A percentile compares a stretch with the other conserved stretches of the same genome.
phyloP scores from a whole-genome alignment of 2,113 vertebrate genomes.

The Chrysochloris asiatica region DNA sequence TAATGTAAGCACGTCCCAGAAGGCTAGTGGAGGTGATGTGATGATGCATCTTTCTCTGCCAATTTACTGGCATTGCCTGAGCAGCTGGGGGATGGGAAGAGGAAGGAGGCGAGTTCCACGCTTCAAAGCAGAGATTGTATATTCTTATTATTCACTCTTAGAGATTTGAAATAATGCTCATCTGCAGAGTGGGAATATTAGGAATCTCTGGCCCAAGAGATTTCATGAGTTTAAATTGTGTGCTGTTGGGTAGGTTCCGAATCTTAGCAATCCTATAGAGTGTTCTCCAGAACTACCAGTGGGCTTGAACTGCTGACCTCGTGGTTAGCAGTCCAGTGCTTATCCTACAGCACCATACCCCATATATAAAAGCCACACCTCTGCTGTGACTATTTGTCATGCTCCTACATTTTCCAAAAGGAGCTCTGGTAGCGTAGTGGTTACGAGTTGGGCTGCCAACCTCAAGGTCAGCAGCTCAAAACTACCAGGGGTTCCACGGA shows the following conservation, averaged over 20 bases:
- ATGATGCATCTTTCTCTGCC: slow-evolving; percentile 28
- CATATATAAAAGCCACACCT: neutral
- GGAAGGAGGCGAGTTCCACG: neutral
- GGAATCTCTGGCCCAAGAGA: too few relatives aligned
- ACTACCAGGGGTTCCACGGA: too few relatives aligned
- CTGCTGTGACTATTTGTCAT: neutral
- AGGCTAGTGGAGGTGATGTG: slow-evolving; percentile 38
- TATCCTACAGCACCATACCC: too few relatives aligned
- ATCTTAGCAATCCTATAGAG: too few relatives aligned
- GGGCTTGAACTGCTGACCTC: too few relatives aligned
- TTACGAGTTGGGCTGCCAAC: too few relatives aligned
- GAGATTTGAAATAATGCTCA: neutral
- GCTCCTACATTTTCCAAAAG: too few relatives aligned
- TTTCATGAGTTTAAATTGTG: neutral
- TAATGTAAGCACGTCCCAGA: slow-evolving; percentile 48
- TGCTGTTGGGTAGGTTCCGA: too few relatives aligned
- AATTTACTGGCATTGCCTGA: neutral
- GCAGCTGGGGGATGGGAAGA: neutral
- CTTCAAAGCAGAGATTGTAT: neutral
- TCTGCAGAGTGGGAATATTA: neutral
- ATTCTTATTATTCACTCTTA: neutral
- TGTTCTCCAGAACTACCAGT: too few relatives aligned
- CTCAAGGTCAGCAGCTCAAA: too few relatives aligned
- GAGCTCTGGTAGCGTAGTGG: too few relatives aligned
- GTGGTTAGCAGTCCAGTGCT: too few relatives aligned